A percentile compares a stretch with the other conserved stretches of the same genome.
phyloP scores from a whole-genome alignment of 2,113 vertebrate species.

The Felis chaus region DNA sequence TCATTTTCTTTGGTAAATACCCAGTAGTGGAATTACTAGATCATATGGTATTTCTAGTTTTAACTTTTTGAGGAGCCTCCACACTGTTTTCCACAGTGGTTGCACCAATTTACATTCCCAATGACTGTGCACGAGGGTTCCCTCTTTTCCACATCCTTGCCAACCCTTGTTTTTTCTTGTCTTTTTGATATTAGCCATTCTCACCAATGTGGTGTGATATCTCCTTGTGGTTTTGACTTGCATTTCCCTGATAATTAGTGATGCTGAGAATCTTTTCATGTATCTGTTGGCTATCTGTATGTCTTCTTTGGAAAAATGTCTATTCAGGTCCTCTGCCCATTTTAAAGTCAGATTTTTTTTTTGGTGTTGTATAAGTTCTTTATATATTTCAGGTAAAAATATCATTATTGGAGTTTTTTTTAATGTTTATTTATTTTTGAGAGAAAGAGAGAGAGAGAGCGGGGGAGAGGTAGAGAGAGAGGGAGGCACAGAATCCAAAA shows the following conservation, averaged over 20 bases:
- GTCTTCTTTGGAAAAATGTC: background rate
- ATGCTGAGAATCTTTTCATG: background rate
- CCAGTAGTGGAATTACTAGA: no score
- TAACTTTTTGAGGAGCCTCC: background rate
- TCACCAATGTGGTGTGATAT: background rate
- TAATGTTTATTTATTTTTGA: no score
- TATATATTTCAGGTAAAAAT: background rate
- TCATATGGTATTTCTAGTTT: background rate
- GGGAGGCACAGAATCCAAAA: no score
- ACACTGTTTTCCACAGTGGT: background rate
- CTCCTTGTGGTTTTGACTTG: background rate
- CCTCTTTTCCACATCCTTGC: background rate
- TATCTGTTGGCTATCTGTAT: background rate
- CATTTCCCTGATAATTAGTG: background rate
- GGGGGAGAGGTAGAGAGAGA: no score
- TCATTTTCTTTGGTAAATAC: background rate
- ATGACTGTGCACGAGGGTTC: background rate
- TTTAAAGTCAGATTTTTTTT: background rate
- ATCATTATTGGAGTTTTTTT: background rate
- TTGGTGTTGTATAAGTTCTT: background rate
- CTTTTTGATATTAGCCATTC: background rate
- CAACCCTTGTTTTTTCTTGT: background rate
- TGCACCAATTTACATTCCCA: background rate
- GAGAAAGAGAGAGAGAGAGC: no score
- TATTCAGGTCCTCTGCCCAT: background rate